Base-by-base conservation (phyloP, 2,113 vertebrate species). In the Pollachius pollachius region DNA sequence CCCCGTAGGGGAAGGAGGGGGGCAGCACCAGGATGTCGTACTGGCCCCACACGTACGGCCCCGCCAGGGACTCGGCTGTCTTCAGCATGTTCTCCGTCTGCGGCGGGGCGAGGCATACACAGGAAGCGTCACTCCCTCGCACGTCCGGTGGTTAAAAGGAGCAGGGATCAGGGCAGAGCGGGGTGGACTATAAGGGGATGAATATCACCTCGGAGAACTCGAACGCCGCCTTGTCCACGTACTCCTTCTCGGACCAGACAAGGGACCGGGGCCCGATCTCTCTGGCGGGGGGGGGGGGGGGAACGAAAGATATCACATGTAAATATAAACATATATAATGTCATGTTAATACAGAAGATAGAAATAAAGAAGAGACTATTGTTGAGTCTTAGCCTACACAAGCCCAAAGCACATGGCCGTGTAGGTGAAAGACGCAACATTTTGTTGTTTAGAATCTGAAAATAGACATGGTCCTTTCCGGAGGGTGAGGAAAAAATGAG, bases 161-260 rank as follows among this genome's bases (percentile, higher is more conserved):
- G 52, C 3, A 54, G 9, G 30, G 30, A 34, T 5, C 30, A 34
- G 30, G 5, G 12, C 41, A 48, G 6, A 13, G 12, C 1, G 41
- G 8, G 5, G 41, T 0, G 5, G 12, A 9, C 8, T 48, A 6
- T 30, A 19, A 3, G 4, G 13, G 21, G 21, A 67, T 7, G 70
- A 41, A 90, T 92, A 92, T 68, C 72, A 97, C 97, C 95, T 98
- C 94, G 12, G 95, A 94, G 92, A 99, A 99, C 89, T 99, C 97
- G 52, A 92, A 94, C 0, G 94, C 96, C 0, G 94, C 96, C 78
- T 93, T 92, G 61, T 99, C 95, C 82, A 98, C 94, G 61, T 93
- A 90, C 69, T 98, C 96, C 74, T 94, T 96, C 90, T 99, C 97
- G 17, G 97, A 96, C 97, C 97, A 99, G 25, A 99, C 95, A 72